Conservation (phyloP, 2,113 vertebrate genomes). For the Chascanopsetta lugubris region DNA sequence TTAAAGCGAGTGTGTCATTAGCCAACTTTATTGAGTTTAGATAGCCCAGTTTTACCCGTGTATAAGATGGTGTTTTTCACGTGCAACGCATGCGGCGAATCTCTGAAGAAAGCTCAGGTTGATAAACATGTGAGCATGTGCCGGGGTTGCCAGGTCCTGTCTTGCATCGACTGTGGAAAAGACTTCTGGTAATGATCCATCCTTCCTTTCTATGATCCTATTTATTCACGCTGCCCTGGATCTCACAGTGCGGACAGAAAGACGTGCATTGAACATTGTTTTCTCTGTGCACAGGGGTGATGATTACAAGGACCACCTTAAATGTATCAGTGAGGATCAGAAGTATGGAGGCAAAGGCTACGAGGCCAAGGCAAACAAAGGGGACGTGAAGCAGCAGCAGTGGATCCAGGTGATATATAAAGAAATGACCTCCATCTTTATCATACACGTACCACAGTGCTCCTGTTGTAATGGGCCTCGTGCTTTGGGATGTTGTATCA, state of each 20-base stretch:
- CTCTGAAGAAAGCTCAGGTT: slow-evolving; percentile 93
- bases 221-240: background rate
- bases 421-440: background rate
- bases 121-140: slow-evolving; percentile 90
- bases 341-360: slow-evolving; percentile 94
- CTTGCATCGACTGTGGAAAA: slow-evolving; percentile 96
- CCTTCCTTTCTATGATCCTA: background rate
- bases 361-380: slow-evolving; percentile 90
- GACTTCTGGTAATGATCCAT: slow-evolving; percentile 88
- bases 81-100: slow-evolving; percentile 90
- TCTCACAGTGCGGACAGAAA: background rate
- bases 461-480: no score
- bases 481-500: no score
- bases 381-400: slow-evolving; percentile 92
- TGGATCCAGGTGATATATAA: slow-evolving; percentile 89
- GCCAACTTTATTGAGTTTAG: background rate
- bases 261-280: background rate
- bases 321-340: slow-evolving; percentile 92
- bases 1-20: background rate
- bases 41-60: background rate
- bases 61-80: slow-evolving; percentile 93
- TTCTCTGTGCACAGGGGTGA: slow-evolving; percentile 81
- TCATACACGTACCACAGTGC: no score
- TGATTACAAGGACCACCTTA: slow-evolving; percentile 89
- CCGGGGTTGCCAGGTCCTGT: slow-evolving; percentile 85